Conservation (phyloP, 2,797 vertebrate species). For the Dermochelys coriacea region DNA sequence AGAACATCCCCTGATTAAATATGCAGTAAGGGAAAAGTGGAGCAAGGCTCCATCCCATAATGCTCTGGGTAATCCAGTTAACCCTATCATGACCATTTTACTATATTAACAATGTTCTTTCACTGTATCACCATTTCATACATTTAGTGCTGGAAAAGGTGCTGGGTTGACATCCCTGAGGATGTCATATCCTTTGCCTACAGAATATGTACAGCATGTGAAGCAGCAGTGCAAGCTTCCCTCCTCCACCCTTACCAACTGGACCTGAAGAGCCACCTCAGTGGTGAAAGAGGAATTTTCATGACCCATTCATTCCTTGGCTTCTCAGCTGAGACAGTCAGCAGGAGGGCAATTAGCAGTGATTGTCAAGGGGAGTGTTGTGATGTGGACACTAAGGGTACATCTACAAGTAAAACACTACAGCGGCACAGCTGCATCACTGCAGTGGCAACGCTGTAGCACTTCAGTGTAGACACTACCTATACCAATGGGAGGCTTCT, state of each 20-base stretch:
- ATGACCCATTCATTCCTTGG: conserved; percentile 51
- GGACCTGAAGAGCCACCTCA: neutral
- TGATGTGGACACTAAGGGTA: conserved; percentile 3
- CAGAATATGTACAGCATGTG: neutral
- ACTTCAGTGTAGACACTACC: neutral
- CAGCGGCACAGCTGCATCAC: neutral
- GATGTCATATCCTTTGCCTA: conserved; percentile 20
- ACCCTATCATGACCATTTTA: neutral
- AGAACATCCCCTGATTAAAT: neutral
- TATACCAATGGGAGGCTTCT: neutral
- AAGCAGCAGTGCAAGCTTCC: neutral
- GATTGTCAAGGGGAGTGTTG: conserved; percentile 56
- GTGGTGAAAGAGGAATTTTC: conserved; percentile 24
- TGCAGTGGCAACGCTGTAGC: neutral
- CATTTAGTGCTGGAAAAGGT: neutral
- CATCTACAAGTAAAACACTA: neutral
- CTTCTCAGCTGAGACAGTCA: neutral
- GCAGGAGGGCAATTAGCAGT: conserved; percentile 48
- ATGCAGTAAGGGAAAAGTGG: neutral
- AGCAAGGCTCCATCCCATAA: neutral
- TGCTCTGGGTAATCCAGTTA: neutral
- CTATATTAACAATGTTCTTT: neutral
- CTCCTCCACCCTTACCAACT: neutral
- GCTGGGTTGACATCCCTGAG: fast-evolving
- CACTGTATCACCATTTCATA: neutral